phyloP scores from a whole-genome alignment of 2,797 vertebrate genomes.

The Trachops cirrhosus region DNA sequence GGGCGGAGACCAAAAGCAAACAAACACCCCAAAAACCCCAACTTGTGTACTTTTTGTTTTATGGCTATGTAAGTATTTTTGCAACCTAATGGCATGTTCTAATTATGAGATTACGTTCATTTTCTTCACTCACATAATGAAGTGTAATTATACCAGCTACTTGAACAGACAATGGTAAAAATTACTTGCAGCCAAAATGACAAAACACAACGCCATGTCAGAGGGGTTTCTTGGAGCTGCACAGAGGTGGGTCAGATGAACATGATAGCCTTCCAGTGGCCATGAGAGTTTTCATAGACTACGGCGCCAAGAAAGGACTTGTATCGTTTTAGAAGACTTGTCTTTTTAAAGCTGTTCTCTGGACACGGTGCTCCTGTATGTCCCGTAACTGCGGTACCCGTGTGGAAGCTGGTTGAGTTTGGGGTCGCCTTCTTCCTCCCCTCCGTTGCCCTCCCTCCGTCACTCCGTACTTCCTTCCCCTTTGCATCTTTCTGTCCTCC shows the following conservation, averaged over 20 bases:
- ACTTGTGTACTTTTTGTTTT: slow-evolving; percentile 42
- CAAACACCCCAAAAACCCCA: background rate
- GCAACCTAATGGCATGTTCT: slow-evolving; percentile 59
- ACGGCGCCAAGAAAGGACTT: background rate
- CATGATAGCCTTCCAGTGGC: background rate
- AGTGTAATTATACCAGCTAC: slow-evolving; percentile 64
- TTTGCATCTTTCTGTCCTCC: background rate
- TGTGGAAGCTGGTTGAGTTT: background rate
- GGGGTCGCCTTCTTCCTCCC: background rate
- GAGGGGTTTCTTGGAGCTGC: slow-evolving; percentile 2
- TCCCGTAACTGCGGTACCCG: accelerated
- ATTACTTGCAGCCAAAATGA: slow-evolving; percentile 58
- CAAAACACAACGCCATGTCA: slow-evolving; percentile 60
- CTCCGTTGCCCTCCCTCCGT: background rate
- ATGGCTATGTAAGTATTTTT: slow-evolving; percentile 69
- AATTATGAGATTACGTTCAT: slow-evolving; percentile 74
- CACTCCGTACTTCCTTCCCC: background rate
- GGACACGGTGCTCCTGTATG: accelerated
- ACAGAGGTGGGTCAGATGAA: background rate
- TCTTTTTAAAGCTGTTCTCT: background rate
- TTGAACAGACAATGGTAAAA: slow-evolving; percentile 54
- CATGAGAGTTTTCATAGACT: background rate
- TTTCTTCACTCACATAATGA: slow-evolving; percentile 75
- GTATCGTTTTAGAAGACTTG: background rate
- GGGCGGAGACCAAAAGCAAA: background rate